Evolutionary conservation across 2,888 invertebrate genomes (phyloP).

Genomic region (Ennomos fuscantarius): DNA sequence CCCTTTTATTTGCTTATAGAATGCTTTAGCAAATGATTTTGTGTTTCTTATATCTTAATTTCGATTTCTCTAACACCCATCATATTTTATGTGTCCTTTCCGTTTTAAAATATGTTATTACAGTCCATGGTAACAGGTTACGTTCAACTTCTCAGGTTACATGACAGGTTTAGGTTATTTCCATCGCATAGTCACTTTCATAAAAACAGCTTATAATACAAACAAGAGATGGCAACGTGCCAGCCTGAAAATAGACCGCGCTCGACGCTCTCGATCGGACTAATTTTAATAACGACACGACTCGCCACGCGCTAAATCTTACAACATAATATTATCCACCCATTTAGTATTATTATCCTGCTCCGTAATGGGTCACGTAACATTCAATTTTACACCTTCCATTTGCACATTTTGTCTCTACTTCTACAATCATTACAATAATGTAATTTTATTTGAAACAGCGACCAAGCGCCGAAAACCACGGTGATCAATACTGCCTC

Average conservation of each 20-base stretch:
- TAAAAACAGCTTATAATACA: conserved; percentile 86
- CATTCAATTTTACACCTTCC: neutral
- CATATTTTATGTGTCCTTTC: conserved; percentile 3
- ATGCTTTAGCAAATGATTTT: conserved; percentile 64
- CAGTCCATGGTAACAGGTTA: conserved; percentile 44
- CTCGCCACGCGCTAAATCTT: conserved; percentile 61
- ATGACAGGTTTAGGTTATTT: conserved; percentile 83
- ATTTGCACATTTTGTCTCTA: neutral
- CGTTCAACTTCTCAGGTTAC: conserved; percentile 77
- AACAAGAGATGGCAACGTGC: conserved; percentile 82
- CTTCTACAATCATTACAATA: neutral
- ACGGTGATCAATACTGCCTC: conserved; percentile 91
- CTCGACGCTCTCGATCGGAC: conserved; percentile 78
- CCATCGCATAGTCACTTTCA: conserved; percentile 83
- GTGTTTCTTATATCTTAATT: conserved; percentile 35
- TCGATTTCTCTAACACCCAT: conserved; percentile 19
- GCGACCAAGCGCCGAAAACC: conserved; percentile 91
- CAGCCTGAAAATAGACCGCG: conserved; percentile 79
- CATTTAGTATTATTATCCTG: conserved; percentile 36
- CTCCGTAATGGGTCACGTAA: conserved; percentile 45
- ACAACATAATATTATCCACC: conserved; percentile 62
- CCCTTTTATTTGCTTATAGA: conserved; percentile 63
- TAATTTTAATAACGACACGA: conserved; percentile 80
- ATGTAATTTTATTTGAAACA: conserved; percentile 54
- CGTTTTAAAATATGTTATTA: conserved; percentile 16